Percentiles rank a stretch among this genome's conserved stretches.
These are phyloP conservation scores for Candoia aspera DNA, from an alignment of 2,113 vertebrate genomes.

Conservation along the genomic window DNA sequence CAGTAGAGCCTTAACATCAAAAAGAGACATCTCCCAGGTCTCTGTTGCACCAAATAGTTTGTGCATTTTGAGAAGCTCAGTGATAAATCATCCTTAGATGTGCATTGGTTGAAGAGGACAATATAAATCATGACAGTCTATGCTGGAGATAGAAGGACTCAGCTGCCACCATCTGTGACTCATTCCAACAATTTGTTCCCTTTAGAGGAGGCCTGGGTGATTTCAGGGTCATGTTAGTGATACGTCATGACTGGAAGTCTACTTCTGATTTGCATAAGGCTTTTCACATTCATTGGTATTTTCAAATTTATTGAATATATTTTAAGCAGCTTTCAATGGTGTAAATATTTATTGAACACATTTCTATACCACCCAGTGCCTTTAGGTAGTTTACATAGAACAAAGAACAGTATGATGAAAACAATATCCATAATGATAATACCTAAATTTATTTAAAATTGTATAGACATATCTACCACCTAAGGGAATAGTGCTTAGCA, in stretches of 20 bases:
- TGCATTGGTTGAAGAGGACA: constrained; percentile 7
- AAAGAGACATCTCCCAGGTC: neutral
- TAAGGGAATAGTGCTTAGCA: neutral
- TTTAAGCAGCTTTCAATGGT: neutral
- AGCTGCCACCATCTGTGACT: neutral
- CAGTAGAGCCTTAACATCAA: neutral
- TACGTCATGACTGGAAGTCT: neutral
- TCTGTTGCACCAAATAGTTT: neutral
- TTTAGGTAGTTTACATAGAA: neutral
- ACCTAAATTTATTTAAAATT: neutral
- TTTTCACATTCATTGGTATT: neutral
- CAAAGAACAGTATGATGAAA: neutral
- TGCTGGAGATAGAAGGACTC: constrained; percentile 22
- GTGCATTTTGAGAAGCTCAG: neutral
- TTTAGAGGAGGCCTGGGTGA: neutral
- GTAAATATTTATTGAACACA: neutral
- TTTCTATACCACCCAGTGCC: neutral
- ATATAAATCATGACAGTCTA: neutral
- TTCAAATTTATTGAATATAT: neutral
- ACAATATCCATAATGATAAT: neutral
- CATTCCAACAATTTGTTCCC: neutral
- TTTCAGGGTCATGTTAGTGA: neutral
- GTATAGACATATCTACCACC: neutral
- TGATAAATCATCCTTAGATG: constrained; percentile 1
- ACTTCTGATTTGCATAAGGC: neutral